Percentiles rank a stretch among this genome's conserved stretches.
Conservation (phyloP, 1,140 invertebrate species). For the Drosophila sproati region DNA sequence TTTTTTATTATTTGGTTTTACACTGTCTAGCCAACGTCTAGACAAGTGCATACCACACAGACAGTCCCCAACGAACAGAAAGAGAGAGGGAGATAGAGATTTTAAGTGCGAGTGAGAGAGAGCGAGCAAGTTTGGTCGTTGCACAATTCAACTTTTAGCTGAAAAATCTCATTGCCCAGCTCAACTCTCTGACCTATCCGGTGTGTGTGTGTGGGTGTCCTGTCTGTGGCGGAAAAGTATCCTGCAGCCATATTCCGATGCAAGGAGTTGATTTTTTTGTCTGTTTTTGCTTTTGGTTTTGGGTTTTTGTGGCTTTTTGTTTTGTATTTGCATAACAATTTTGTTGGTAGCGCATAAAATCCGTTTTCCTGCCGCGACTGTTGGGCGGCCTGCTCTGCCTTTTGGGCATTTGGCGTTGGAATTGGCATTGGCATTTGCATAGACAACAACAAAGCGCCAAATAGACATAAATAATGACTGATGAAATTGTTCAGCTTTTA, state of each 20-base stretch:
- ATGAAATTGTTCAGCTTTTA: slow-evolving; percentile 50
- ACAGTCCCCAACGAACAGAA: slow-evolving; percentile 62
- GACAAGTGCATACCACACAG: slow-evolving; percentile 82
- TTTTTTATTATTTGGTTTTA: slow-evolving; percentile 72
- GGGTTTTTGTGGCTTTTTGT: slow-evolving; percentile 17
- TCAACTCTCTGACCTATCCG: slow-evolving; percentile 12
- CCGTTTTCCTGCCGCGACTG: slow-evolving; percentile 61
- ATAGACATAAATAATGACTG: slow-evolving; percentile 79
- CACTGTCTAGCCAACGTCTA: slow-evolving; percentile 84
- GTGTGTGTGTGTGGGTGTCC: slow-evolving; percentile 24
- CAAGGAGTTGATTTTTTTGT: slow-evolving; percentile 46
- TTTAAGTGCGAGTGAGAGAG: neutral
- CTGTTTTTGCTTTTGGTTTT: slow-evolving; percentile 14
- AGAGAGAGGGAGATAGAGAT: slow-evolving; percentile 20
- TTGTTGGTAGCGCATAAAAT: slow-evolving; percentile 40
- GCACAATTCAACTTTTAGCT: slow-evolving; percentile 82
- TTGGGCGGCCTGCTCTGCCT: slow-evolving; percentile 21
- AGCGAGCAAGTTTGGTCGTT: slow-evolving; percentile 53
- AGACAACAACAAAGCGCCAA: slow-evolving; percentile 54
- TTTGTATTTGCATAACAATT: slow-evolving; percentile 60
- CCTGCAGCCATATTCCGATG: slow-evolving; percentile 72
- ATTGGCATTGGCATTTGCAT: slow-evolving; percentile 45
- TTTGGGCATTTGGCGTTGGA: slow-evolving; percentile 42
- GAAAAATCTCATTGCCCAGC: slow-evolving; percentile 77
- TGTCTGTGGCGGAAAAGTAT: slow-evolving; percentile 56